Evolutionary conservation across 2,888 invertebrate genomes (phyloP).

Genomic region (Meiosimyza platycephala): DNA sequence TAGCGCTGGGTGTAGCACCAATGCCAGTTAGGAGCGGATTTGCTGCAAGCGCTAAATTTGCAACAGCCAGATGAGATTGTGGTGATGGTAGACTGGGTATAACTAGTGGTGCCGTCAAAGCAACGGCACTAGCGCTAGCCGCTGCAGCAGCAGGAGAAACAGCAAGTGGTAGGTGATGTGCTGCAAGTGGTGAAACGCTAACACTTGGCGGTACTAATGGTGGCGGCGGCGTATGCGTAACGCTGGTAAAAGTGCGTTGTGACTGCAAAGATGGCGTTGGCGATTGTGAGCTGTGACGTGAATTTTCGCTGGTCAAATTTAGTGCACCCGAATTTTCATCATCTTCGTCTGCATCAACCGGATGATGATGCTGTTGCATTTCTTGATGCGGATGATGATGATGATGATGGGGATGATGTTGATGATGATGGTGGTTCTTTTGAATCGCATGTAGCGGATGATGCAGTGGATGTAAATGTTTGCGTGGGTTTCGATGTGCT

Average conservation of each 20-base stretch:
- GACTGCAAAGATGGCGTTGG: constrained; percentile 54
- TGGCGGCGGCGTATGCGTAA: constrained; percentile 43
- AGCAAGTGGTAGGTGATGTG: constrained; percentile 30
- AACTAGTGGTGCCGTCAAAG: constrained; percentile 35
- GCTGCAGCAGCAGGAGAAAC: constrained; percentile 44
- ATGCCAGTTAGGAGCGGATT: constrained; percentile 54
- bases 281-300: constrained; percentile 61
- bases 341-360: constrained; percentile 49
- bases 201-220: constrained; percentile 35
- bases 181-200: constrained; percentile 36
- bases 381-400: constrained; percentile 31
- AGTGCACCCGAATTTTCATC: constrained; percentile 61
- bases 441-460: constrained; percentile 40
- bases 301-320: constrained; percentile 65
- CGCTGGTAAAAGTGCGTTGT: constrained; percentile 26
- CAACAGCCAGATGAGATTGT: constrained; percentile 56
- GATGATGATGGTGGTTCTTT: constrained; percentile 38
- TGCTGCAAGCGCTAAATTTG: constrained; percentile 49
- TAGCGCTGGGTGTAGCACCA: constrained; percentile 46
- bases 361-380: constrained; percentile 20
- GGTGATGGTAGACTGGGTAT: constrained; percentile 56
- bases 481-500: constrained; percentile 26
- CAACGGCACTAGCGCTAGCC: background rate
- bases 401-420: constrained; percentile 41
- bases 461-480: constrained; percentile 47